Percentiles rank a stretch among this genome's conserved stretches.
These are phyloP conservation scores for Macaca fascicularis DNA, from an alignment of 2,113 vertebrate species.

Conservation along the genomic window T2T-MFA8v1.1 NC_088389.1:96129501-96130000, in stretches of 20 bases:
- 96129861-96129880: not conserved
- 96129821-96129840: too few relatives aligned
- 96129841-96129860: not conserved
- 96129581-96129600: not conserved
- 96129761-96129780: not conserved
- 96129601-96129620: not conserved
- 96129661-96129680: not conserved
- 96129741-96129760: not conserved
- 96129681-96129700: not conserved
- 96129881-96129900: not conserved
- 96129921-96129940: too few relatives aligned
- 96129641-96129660: not conserved
- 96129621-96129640: not conserved
- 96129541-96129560: not conserved
- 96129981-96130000: too few relatives aligned
- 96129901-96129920: too few relatives aligned
- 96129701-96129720: not conserved
- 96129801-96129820: not conserved
- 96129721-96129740: not conserved
- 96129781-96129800: not conserved
- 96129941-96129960: too few relatives aligned
- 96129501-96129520: not conserved
- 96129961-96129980: fast-evolving
- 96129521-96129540: too few relatives aligned
- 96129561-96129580: not conserved